A percentile compares a stretch with the other conserved stretches of the same genome.
Conservation (phyloP, 2,888 invertebrate genomes). For the Ormyrus labotus region DNA sequence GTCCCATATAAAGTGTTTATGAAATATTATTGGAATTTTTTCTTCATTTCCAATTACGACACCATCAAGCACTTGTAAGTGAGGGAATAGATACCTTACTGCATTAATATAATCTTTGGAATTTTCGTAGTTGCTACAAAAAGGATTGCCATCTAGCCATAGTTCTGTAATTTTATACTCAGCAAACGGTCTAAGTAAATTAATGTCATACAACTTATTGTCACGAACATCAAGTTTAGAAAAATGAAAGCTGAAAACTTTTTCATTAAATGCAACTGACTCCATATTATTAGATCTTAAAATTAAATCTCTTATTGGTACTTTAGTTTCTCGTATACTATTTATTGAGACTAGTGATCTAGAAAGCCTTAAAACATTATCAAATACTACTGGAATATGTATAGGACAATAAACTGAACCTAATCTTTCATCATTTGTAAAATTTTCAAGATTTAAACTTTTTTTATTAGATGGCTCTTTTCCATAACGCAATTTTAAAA, state of each 20-base stretch:
- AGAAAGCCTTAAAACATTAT: slow-evolving; percentile 65
- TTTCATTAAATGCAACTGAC: slow-evolving; percentile 64
- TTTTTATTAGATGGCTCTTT: slow-evolving; percentile 62
- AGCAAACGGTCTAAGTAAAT: slow-evolving; percentile 66
- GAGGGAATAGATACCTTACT: slow-evolving; percentile 68
- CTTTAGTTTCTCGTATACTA: slow-evolving; percentile 60
- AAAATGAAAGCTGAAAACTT: slow-evolving; percentile 67
- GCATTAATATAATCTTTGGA: slow-evolving; percentile 68
- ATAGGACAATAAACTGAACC: slow-evolving; percentile 69
- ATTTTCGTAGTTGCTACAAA: slow-evolving; percentile 65
- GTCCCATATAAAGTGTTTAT: slow-evolving; percentile 65
- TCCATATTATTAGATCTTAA: slow-evolving; percentile 67
- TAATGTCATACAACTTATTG: slow-evolving; percentile 67
- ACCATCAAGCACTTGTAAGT: slow-evolving; percentile 70
- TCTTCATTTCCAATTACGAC: slow-evolving; percentile 66
- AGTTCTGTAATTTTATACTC: slow-evolving; percentile 71
- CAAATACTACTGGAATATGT: slow-evolving; percentile 65
- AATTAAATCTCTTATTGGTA: slow-evolving; percentile 69
- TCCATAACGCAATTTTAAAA: slow-evolving; percentile 62
- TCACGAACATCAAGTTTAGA: slow-evolving; percentile 68
- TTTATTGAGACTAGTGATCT: slow-evolving; percentile 54
- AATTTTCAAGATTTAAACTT: slow-evolving; percentile 68
- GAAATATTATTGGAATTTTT: slow-evolving; percentile 63
- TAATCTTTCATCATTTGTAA: slow-evolving; percentile 67
- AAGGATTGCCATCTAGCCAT: slow-evolving; percentile 72